These are phyloP conservation scores for Philotrypesis tridentata DNA, from an alignment of 1,140 invertebrate species.

Conservation along the genomic window DNA sequence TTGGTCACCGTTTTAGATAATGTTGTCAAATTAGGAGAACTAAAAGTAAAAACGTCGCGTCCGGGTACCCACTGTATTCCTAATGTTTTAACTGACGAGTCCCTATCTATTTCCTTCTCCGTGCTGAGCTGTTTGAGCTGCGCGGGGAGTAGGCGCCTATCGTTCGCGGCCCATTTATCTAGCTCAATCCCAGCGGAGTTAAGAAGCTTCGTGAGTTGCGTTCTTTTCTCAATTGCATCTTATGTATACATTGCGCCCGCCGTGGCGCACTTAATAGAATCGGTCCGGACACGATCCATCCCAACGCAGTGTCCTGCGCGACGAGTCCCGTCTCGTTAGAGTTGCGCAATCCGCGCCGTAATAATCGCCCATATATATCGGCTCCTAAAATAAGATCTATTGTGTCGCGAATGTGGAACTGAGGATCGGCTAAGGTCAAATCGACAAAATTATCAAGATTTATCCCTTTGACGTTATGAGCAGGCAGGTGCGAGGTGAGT, in stretches of 20 bases:
- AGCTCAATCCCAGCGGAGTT: background rate
- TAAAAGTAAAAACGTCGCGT: too few species aligned
- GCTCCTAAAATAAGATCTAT: conserved; percentile 9
- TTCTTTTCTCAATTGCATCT: background rate
- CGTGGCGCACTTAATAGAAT: background rate
- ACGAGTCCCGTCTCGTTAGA: background rate
- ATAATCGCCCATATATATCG: background rate
- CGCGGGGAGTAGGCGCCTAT: background rate
- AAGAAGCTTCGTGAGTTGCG: background rate
- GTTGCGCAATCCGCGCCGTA: background rate
- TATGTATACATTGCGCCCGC: conserved; percentile 1
- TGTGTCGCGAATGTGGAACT: background rate
- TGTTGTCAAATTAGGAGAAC: too few species aligned
- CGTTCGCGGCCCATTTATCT: conserved; percentile 11
- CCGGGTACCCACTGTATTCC: too few species aligned
- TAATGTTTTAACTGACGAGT: too few species aligned
- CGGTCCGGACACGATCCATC: conserved; percentile 8
- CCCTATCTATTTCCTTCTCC: background rate
- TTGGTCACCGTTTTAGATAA: background rate
- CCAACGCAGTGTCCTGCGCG: background rate
- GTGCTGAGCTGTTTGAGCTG: background rate
- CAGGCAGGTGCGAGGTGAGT: background rate
- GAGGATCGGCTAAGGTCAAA: background rate
- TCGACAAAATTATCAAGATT: background rate
- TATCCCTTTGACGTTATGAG: background rate